Evolutionary conservation across 2,113 vertebrate species (phyloP).

Genomic region (Brienomyrus brachyistius): DNA sequence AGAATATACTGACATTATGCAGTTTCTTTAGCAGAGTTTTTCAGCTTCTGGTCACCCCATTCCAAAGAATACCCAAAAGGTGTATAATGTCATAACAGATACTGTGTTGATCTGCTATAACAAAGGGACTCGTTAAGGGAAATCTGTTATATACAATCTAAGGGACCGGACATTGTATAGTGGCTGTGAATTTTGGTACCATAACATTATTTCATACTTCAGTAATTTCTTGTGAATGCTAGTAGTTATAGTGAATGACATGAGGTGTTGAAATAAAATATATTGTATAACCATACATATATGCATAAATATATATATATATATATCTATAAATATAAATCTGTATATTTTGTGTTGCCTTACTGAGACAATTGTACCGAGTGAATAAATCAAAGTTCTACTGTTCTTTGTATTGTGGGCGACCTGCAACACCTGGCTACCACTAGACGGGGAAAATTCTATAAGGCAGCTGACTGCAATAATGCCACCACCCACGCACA

Average conservation of each 20-base stretch:
- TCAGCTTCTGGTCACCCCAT: neutral
- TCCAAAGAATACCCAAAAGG: neutral
- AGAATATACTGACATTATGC: neutral
- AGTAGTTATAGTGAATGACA: slow-evolving; percentile 47
- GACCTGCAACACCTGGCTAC: slow-evolving; percentile 5
- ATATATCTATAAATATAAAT: slow-evolving; percentile 31
- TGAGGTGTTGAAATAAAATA: slow-evolving; percentile 44
- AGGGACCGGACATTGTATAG: slow-evolving; percentile 34
- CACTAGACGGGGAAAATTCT: neutral
- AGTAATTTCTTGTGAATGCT: slow-evolving; percentile 47
- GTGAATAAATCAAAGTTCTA: slow-evolving; percentile 63
- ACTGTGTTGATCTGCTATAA: neutral
- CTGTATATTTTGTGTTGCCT: slow-evolving; percentile 66
- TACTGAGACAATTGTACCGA: slow-evolving; percentile 56
- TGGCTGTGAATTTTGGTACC: slow-evolving; percentile 38
- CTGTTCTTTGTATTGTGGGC: slow-evolving; percentile 17
- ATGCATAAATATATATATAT: slow-evolving; percentile 41
- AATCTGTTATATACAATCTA: slow-evolving; percentile 38
- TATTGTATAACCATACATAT: slow-evolving; percentile 36
- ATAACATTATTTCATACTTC: slow-evolving; percentile 42
- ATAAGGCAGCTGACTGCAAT: slow-evolving; percentile 2
- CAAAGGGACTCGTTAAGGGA: slow-evolving; percentile 11
- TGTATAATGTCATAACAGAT: neutral
- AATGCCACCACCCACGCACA: neutral
- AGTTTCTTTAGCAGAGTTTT: slow-evolving; percentile 1